These are phyloP conservation scores for Anorthoa munda DNA, from an alignment of 2,888 invertebrate species.

Conservation along the genomic window DNA sequence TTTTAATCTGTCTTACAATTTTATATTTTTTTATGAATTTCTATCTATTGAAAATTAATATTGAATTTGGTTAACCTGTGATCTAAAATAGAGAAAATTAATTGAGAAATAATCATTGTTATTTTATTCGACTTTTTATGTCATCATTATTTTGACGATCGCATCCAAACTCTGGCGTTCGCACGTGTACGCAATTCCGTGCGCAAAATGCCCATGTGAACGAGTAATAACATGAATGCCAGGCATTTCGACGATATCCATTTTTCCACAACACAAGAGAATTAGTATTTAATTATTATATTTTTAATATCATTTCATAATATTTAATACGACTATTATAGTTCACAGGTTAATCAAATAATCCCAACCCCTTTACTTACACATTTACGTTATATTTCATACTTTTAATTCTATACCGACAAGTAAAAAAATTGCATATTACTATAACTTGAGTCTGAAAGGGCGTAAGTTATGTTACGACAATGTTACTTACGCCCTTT, in stretches of 20 bases:
- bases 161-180: background rate
- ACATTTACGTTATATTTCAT: slow-evolving; percentile 19
- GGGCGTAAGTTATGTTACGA: background rate
- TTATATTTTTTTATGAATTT: slow-evolving; percentile 44
- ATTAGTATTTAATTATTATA: too few relatives aligned
- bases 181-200: background rate
- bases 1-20: slow-evolving; percentile 51
- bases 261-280: too few relatives aligned
- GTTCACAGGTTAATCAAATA: slow-evolving; percentile 48
- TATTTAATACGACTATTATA: background rate
- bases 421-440: slow-evolving; percentile 29
- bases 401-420: slow-evolving; percentile 32
- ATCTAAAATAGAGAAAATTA: slow-evolving; percentile 6
- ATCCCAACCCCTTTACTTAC: slow-evolving; percentile 11
- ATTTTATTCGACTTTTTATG: background rate
- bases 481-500: slow-evolving; percentile 15
- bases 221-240: background rate
- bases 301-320: background rate
- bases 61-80: slow-evolving; percentile 44
- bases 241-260: background rate
- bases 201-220: background rate
- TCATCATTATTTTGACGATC: background rate
- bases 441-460: slow-evolving; percentile 18
- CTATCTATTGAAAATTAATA: slow-evolving; percentile 59
- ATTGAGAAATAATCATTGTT: background rate